These are phyloP conservation scores for Euleptes europaea DNA, from an alignment of 2,113 vertebrate species.

Conservation along the genomic window DNA sequence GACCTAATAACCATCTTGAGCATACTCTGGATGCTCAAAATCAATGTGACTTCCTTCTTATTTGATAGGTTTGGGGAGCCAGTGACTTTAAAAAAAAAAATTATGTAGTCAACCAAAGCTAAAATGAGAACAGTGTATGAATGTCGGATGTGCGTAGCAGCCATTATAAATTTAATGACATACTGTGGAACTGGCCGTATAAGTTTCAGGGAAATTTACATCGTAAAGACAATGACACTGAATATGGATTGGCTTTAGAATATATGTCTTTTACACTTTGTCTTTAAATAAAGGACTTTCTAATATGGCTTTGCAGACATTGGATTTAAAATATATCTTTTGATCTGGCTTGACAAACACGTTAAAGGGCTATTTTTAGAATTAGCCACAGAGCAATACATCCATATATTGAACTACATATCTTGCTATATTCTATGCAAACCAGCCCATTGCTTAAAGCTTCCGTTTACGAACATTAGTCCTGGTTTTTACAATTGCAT, in stretches of 20 bases:
- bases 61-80: not conserved
- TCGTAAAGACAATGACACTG: not conserved
- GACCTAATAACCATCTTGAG: not conserved
- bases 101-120: not conserved
- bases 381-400: not conserved
- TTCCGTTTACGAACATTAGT: not conserved
- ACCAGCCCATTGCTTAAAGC: not conserved
- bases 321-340: not conserved
- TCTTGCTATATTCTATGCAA: not conserved
- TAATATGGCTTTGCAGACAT: not conserved
- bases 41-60: not conserved
- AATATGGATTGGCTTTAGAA: not conserved
- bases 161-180: not conserved
- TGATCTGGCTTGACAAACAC: not conserved
- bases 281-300: not conserved
- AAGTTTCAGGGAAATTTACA: not conserved
- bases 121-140: not conserved
- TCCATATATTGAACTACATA: not conserved
- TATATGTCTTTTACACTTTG: not conserved
- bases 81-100: not conserved
- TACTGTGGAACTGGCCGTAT: not conserved
- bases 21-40: not conserved
- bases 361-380: not conserved
- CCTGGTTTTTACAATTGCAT: not conserved
- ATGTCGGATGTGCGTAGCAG: not conserved